These are phyloP conservation scores for Platycercus adscitus DNA, from an alignment of 2,113 vertebrate species.

Conservation along the genomic window DNA sequence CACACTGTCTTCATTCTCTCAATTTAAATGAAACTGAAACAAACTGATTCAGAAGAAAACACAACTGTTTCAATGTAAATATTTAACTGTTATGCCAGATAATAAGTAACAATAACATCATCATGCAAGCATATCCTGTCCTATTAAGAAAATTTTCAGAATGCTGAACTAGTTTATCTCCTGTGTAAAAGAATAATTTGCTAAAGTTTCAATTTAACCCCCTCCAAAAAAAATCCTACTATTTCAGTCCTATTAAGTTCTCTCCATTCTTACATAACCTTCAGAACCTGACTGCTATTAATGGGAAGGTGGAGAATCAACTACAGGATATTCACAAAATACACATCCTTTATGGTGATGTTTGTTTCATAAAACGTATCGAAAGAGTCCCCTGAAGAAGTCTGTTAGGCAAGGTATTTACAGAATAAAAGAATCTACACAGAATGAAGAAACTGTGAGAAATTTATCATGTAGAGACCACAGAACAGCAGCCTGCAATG, in stretches of 20 bases:
- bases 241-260: neutral
- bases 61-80: neutral
- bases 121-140: neutral
- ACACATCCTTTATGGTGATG: neutral
- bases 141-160: neutral
- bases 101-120: neutral
- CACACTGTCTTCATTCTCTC: neutral
- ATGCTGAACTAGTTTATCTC: neutral
- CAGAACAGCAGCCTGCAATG: neutral
- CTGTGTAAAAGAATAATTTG: neutral
- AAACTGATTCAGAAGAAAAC: neutral
- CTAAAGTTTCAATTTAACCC: neutral
- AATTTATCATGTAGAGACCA: neutral
- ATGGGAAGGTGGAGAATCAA: rapidly evolving
- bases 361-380: neutral
- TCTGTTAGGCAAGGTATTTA: neutral
- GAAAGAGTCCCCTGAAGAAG: neutral
- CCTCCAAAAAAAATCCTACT: rapidly evolving
- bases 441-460: neutral
- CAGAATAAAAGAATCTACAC: neutral
- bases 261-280: neutral
- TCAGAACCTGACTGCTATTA: neutral
- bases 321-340: neutral
- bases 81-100: neutral
- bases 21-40: neutral